These are phyloP conservation scores for Clarias batrachus DNA, from an alignment of 2,113 vertebrate species.

Conservation along the genomic window DNA sequence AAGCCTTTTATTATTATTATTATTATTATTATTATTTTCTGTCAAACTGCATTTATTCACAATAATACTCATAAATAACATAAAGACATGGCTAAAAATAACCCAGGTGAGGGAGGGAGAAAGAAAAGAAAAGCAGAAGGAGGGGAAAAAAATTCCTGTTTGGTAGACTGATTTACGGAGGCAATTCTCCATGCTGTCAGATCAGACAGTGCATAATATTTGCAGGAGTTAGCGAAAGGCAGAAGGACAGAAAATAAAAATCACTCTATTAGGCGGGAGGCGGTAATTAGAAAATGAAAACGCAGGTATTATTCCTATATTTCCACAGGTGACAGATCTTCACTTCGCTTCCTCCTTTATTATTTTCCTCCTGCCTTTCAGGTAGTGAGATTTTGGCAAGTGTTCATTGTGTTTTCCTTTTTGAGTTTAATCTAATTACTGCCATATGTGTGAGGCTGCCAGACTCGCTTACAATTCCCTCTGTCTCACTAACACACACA, in stretches of 20 bases:
- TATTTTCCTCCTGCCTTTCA: slow-evolving; percentile 67
- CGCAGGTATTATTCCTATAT: slow-evolving; percentile 39
- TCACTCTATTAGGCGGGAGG: slow-evolving; percentile 28
- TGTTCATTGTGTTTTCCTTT: slow-evolving; percentile 66
- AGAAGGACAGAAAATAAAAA: slow-evolving; percentile 24
- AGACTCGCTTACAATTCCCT: slow-evolving; percentile 76
- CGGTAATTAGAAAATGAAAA: slow-evolving; percentile 42
- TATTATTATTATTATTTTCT: neutral
- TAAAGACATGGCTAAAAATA: neutral
- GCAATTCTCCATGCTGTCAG: slow-evolving; percentile 46
- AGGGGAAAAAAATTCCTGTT: neutral
- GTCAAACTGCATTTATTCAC: too few relatives aligned
- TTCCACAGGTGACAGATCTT: slow-evolving; percentile 70
- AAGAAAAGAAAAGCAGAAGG: neutral
- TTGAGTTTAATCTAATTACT: slow-evolving; percentile 82
- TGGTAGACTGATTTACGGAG: neutral
- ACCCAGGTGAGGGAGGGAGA: neutral
- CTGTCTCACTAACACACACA: slow-evolving; percentile 58
- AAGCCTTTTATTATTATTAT: neutral
- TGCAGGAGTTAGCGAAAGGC: neutral
- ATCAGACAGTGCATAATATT: slow-evolving; percentile 25
- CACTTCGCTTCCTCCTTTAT: slow-evolving; percentile 65
- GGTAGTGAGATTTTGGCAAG: slow-evolving; percentile 70
- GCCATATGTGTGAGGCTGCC: slow-evolving; percentile 80
- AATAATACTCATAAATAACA: neutral